Evolutionary conservation across 2,888 invertebrate genomes (phyloP).

Genomic region (Halictus quadricinctus): DNA sequence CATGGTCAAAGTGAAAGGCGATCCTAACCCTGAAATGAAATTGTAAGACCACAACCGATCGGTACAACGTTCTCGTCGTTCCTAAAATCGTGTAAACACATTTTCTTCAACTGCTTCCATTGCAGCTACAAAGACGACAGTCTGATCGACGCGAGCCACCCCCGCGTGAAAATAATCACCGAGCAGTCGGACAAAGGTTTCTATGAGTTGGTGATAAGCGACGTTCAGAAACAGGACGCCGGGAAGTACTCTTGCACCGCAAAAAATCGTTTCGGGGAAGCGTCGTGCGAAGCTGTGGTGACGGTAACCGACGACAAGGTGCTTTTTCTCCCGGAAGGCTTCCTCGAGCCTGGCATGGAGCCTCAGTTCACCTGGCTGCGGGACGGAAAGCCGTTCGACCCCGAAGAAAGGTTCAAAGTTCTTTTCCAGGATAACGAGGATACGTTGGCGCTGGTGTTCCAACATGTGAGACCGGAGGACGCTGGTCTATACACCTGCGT

Average conservation of each 20-base stretch:
- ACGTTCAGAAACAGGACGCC: slow-evolving; percentile 90
- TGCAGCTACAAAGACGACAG: slow-evolving; percentile 91
- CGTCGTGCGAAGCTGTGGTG: slow-evolving; percentile 89
- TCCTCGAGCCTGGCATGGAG: slow-evolving; percentile 89
- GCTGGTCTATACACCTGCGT: slow-evolving; percentile 98
- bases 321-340: slow-evolving; percentile 88
- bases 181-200: slow-evolving; percentile 92
- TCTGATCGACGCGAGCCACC: slow-evolving; percentile 87
- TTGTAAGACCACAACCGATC: slow-evolving; percentile 87
- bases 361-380: slow-evolving; percentile 92
- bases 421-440: slow-evolving; percentile 96
- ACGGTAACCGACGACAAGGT: slow-evolving; percentile 93
- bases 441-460: slow-evolving; percentile 95
- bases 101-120: slow-evolving; percentile 28
- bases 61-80: neutral
- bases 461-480: slow-evolving; percentile 96
- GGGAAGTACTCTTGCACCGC: slow-evolving; percentile 94
- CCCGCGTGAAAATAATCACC: slow-evolving; percentile 88
- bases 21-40: slow-evolving; percentile 93
- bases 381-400: slow-evolving; percentile 93
- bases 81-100: neutral
- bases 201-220: slow-evolving; percentile 93
- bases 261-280: slow-evolving; percentile 91
- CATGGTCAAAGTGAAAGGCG: slow-evolving; percentile 93
- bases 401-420: slow-evolving; percentile 96